phyloP scores from a whole-genome alignment of 2,797 vertebrate species.

The Corythornis leucogaster region DNA sequence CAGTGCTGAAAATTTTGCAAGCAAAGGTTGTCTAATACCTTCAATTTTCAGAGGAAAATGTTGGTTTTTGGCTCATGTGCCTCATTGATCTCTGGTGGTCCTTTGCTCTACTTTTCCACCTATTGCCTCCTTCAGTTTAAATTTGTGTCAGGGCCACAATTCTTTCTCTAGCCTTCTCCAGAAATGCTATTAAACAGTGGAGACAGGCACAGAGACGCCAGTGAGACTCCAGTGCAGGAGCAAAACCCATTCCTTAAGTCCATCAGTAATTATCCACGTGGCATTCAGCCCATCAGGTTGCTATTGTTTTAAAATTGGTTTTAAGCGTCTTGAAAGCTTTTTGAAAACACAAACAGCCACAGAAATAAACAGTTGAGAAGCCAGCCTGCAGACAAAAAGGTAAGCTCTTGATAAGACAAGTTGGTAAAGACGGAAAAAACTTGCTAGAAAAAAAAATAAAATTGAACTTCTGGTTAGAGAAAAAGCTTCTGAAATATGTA shows the following conservation, averaged over 20 bases:
- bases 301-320: not conserved
- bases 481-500: constrained; percentile 40
- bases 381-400: constrained; percentile 1
- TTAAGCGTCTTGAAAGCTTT: constrained; percentile 1
- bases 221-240: not conserved
- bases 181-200: not conserved
- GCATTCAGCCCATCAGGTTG: not conserved
- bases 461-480: constrained; percentile 50
- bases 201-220: not conserved
- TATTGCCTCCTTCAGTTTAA: not conserved
- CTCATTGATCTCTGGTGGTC: not conserved
- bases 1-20: not conserved
- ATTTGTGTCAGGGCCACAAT: not conserved
- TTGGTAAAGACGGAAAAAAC: not conserved
- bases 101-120: not conserved
- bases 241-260: not conserved
- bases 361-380: constrained; percentile 28
- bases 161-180: not conserved
- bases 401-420: not conserved
- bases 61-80: not conserved
- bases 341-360: not conserved
- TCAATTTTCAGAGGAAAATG: not conserved
- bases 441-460: constrained; percentile 22
- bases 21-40: not conserved
- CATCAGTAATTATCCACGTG: not conserved